Base-by-base conservation (phyloP, 2,113 vertebrate species). In the Myrmophylax atrothorax region DNA sequence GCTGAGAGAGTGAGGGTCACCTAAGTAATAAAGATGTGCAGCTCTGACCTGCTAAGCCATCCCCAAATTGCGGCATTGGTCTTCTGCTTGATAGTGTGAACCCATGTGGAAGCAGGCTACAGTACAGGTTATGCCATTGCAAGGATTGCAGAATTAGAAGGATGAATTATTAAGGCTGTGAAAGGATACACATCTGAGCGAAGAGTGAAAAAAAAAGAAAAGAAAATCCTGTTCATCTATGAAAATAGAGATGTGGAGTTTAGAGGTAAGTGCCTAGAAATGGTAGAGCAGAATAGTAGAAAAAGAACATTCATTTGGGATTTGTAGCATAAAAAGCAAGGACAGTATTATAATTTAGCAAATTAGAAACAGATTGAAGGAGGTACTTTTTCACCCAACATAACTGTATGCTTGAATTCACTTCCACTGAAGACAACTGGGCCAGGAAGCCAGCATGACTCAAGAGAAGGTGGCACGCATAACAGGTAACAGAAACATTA, bases 31-130 rank as follows among this genome's bases (percentile, higher is more conserved):
- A 37, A 70, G 24, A 25, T 1, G 0, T 14, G 40, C 77, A 66
- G 42, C 25, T 68, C 31, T 50, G 67, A 47, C 40, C 40, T 62
- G 28, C 42, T 31, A 59, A 81, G 5, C 16, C 66, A 26, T 29
- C 20, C 14, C n/a, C 46, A 25, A 23, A 53, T 18, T 59, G 33
- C 31, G 64, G 1, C 1, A 0, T 6, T 37, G 22, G 7, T 24
- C 22, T 70, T 91, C 29, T 38, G 23, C 56, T 29, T 68, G 18
- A 12, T 47, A 46, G 9, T 28, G 10, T 76, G 72, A 85, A 29
- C 10, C 50, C 24, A 3, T 3, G 4, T 2, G 6, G 49, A 63
- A 75, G 52, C 23, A 33, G 18, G 25, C 6, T 18, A 18, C 0
- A 0, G 53, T 40, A n/a, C n/a, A 62, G 37, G 38, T 80, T 46